phyloP scores from a whole-genome alignment of 2,113 vertebrate species.

The Megaceryle maxima region DNA sequence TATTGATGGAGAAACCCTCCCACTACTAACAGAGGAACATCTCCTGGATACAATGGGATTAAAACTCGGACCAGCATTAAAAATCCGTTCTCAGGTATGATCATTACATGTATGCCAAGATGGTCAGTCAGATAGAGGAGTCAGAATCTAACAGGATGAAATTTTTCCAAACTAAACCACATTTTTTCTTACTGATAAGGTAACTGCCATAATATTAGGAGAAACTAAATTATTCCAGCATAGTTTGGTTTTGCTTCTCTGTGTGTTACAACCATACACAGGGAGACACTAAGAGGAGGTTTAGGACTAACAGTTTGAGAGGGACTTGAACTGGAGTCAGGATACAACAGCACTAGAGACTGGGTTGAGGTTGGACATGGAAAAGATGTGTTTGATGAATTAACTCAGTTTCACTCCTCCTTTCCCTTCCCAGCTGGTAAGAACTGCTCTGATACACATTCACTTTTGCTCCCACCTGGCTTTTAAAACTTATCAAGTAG shows the following conservation, averaged over 20 bases:
- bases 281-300: neutral
- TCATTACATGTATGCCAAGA: neutral
- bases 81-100: conserved; percentile 93
- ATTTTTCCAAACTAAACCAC: neutral
- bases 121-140: neutral
- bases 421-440: neutral
- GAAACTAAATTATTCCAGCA: neutral
- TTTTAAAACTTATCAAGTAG: neutral
- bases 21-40: conserved; percentile 93
- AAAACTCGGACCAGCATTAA: conserved; percentile 92
- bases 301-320: neutral
- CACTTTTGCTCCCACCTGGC: neutral
- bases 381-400: neutral
- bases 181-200: neutral
- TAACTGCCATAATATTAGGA: neutral
- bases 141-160: neutral
- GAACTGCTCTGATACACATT: neutral
- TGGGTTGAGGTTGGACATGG: neutral
- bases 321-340: neutral
- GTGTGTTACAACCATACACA: rapidly evolving
- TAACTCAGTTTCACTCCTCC: neutral
- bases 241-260: neutral
- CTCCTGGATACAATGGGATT: conserved; percentile 92
- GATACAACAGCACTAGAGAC: neutral
- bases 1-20: conserved; percentile 95